Evolutionary conservation across 1,140 invertebrate species (phyloP).

Genomic region (Mizuhopecten yessoensis): DNA sequence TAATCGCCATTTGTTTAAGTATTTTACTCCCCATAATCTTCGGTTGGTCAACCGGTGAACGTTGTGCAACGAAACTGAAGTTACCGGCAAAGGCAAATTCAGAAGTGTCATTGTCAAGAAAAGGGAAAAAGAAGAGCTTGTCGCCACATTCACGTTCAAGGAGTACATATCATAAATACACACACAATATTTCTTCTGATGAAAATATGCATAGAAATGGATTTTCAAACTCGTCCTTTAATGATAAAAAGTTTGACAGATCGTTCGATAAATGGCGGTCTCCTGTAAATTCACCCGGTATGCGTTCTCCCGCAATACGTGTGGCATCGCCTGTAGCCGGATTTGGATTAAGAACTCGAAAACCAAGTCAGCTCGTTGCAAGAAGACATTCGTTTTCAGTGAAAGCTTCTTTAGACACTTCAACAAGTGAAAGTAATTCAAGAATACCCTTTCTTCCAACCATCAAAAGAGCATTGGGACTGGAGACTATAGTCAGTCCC

Average conservation of each 20-base stretch:
- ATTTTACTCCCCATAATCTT: background rate
- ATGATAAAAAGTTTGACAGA: conserved; percentile 24
- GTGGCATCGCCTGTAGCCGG: background rate
- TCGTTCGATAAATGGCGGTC: conserved; percentile 25
- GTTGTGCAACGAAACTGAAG: conserved; percentile 32
- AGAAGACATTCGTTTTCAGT: conserved; percentile 16
- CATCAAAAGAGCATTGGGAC: conserved; percentile 57
- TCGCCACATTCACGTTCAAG: background rate
- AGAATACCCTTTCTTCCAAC: conserved; percentile 57
- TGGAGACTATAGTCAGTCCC: conserved; percentile 45
- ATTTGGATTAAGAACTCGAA: conserved; percentile 5
- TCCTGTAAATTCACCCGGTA: background rate
- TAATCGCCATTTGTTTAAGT: background rate
- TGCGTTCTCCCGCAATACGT: background rate
- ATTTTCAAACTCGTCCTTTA: background rate
- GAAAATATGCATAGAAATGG: conserved; percentile 27
- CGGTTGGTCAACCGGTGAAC: background rate
- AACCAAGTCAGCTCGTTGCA: background rate
- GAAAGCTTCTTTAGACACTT: background rate
- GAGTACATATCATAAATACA: background rate
- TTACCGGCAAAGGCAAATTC: conserved; percentile 32
- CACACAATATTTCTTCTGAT: background rate
- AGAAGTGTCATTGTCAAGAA: background rate
- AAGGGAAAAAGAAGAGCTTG: background rate
- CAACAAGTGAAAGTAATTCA: background rate